These are phyloP conservation scores for Autographa gamma DNA, from an alignment of 2,888 invertebrate species.

Conservation along the genomic window DNA sequence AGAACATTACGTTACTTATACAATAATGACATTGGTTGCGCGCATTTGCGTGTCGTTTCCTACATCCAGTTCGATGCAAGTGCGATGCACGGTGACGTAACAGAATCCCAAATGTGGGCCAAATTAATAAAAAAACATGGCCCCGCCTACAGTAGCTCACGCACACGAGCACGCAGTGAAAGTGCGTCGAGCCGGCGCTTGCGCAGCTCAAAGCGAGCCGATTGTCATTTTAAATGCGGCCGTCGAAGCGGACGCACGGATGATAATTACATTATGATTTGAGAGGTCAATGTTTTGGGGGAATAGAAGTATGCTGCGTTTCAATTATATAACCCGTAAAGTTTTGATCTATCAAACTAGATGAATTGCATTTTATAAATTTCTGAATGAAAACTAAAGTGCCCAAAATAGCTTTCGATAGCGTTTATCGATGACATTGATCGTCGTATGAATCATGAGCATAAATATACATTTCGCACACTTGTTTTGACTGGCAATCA, in stretches of 20 bases:
- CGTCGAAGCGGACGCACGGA: conserved; percentile 62
- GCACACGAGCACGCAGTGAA: conserved; percentile 77
- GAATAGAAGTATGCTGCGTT: conserved; percentile 46
- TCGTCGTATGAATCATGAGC: conserved; percentile 23
- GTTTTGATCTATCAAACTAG: conserved; percentile 6
- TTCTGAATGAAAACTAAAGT: not conserved
- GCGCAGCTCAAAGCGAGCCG: conserved; percentile 53
- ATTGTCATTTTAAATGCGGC: conserved; percentile 68
- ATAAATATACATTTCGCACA: conserved; percentile 9
- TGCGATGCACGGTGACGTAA: conserved; percentile 78
- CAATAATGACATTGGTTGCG: conserved; percentile 72
- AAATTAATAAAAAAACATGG: conserved; percentile 80
- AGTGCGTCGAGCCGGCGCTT: conserved; percentile 69
- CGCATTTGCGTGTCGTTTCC: conserved; percentile 67
- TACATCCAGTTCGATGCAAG: conserved; percentile 71
- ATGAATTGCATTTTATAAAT: not conserved
- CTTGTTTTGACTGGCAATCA: conserved; percentile 20
- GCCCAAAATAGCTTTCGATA: not conserved
- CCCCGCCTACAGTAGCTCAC: conserved; percentile 67
- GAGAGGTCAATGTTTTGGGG: conserved; percentile 57
- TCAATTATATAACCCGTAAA: conserved; percentile 38
- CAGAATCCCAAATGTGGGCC: conserved; percentile 82
- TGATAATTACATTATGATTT: conserved; percentile 51
- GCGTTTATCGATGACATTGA: not conserved
- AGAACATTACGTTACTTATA: conserved; percentile 52